These are phyloP conservation scores for Dallia pectoralis DNA, from an alignment of 2,797 vertebrate genomes.

Conservation along the genomic window DNA sequence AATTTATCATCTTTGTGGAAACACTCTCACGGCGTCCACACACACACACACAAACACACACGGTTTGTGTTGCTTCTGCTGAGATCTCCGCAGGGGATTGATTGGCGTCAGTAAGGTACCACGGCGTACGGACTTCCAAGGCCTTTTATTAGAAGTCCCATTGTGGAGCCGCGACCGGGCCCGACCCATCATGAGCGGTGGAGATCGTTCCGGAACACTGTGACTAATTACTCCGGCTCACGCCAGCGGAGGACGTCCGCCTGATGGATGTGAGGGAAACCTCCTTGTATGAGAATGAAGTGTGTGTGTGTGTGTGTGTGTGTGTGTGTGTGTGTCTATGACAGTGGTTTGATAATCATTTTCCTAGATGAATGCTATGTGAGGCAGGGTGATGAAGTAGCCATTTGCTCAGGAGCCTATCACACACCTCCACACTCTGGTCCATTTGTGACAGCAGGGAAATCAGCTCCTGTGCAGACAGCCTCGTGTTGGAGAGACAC, in stretches of 20 bases:
- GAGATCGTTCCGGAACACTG: slow-evolving; percentile 76
- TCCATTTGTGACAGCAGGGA: slow-evolving; percentile 74
- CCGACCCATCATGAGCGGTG: slow-evolving; percentile 82
- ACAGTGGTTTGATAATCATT: slow-evolving; percentile 95
- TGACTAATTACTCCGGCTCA: slow-evolving; percentile 93
- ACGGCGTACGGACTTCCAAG: slow-evolving; percentile 34
- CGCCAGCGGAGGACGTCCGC: slow-evolving; percentile 56
- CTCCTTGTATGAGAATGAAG: slow-evolving; percentile 56
- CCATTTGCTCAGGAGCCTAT: slow-evolving; percentile 83
- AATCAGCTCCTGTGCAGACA: slow-evolving; percentile 59
- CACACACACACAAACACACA: no score
- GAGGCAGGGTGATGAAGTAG: slow-evolving; percentile 96
- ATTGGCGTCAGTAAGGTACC: slow-evolving; percentile 56
- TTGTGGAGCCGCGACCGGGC: slow-evolving; percentile 47
- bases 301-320: slow-evolving; percentile 7
- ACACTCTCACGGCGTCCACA: slow-evolving; percentile 66
- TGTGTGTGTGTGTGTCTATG: background rate
- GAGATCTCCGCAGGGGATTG: slow-evolving; percentile 59
- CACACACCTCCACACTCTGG: slow-evolving; percentile 78
- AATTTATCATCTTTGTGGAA: slow-evolving; percentile 92
- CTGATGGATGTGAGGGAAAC: slow-evolving; percentile 89
- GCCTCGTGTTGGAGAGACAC: background rate
- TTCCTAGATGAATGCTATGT: slow-evolving; percentile 91
- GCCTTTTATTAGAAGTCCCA: slow-evolving; percentile 58
- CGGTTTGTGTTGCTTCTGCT: slow-evolving; percentile 10